phyloP scores from a whole-genome alignment of 2,797 vertebrate genomes.

The Clarias fuscus region DNA sequence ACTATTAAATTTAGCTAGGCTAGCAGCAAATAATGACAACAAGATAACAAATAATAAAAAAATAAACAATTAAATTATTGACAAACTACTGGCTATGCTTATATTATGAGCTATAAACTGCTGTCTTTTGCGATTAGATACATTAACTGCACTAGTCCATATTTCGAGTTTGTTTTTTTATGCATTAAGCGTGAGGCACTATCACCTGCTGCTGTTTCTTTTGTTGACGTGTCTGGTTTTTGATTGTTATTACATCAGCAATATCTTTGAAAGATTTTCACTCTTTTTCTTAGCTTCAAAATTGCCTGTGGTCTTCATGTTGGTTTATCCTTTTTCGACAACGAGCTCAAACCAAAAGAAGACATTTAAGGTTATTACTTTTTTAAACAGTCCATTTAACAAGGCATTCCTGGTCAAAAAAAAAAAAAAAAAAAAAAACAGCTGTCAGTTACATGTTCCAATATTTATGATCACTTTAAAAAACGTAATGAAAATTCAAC shows the following conservation, averaged over 20 bases:
- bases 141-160: too few relatives aligned
- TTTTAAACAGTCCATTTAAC: not conserved
- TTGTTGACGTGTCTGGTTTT: not conserved
- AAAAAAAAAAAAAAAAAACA: not conserved
- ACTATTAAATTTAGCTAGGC: too few relatives aligned
- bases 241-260: not conserved
- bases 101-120: too few relatives aligned
- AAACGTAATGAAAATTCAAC: not conserved
- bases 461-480: not conserved
- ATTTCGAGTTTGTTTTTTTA: too few relatives aligned
- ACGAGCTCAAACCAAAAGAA: not conserved
- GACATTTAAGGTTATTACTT: not conserved
- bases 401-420: too few relatives aligned
- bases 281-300: not conserved
- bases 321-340: not conserved
- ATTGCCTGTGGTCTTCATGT: not conserved
- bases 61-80: too few relatives aligned
- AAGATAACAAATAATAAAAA: too few relatives aligned
- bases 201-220: not conserved
- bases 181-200: too few relatives aligned
- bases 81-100: too few relatives aligned
- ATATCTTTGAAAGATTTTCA: too few relatives aligned
- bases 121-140: too few relatives aligned
- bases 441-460: not conserved
- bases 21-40: too few relatives aligned